Base-by-base conservation (phyloP, 2,888 invertebrate genomes). In the Auanema freiburgensis region DNA sequence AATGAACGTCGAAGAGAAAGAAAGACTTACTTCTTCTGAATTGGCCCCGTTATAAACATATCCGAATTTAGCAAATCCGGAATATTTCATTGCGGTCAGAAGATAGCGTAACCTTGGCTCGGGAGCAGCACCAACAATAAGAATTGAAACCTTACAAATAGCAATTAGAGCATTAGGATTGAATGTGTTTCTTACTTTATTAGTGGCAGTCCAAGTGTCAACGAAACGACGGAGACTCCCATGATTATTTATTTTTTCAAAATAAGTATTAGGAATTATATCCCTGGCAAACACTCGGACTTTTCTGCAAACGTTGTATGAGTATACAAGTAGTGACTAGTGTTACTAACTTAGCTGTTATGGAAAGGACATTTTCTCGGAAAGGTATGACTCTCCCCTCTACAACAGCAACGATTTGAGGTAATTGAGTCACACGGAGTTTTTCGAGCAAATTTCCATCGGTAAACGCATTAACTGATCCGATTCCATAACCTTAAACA, bases 401-500 rank as follows among this genome's bases (percentile, higher is more conserved):
- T 12, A 85, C 79, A 8, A 87, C 73, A 8, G 83, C 85, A 41
- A 86, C 67, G 18, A 87, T 77, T 3, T 83, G 67, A 0, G 86
- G 86, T 18, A 85, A 80, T 24, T 75, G 78, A 44, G 74, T 74
- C 21, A 86, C 76, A 23, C 85, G 76, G 53, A 87, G 72, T 25
- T 83, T 81, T 43, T 83, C 81, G 10, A 84, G 76, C 21, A 86
- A 76, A 52, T 79, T 80, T 11, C 83, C 81, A n/a, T 85, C 84
- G 10, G 79, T 74, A 44, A 84, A 78, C 1, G 83, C 84, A 75
- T 87, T 84, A 14, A 86, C 81, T 2, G 85, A 84, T 5, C 84
- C 86, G n/a, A 85, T 76, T 58, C 86, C 86, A 61, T 86, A 74
- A 43, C 86, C 86, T 86, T 8, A 60, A 61, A 61, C 14, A 57